A percentile compares a stretch with the other conserved stretches of the same genome.
Conservation (phyloP, 2,888 invertebrate species). For the Tinea semifulvella region DNA sequence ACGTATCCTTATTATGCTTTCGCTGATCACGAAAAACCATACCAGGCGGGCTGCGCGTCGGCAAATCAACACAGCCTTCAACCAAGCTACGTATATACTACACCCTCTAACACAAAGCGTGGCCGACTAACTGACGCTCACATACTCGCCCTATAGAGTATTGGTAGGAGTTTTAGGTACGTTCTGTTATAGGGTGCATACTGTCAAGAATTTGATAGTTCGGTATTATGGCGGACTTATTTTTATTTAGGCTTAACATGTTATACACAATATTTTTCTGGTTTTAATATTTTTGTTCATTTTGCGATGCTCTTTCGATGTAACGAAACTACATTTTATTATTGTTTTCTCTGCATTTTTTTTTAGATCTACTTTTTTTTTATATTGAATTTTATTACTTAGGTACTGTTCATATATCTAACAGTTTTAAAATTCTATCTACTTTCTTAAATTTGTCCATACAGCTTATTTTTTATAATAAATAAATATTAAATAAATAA, state of each 20-base stretch:
- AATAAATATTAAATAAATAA: too few species aligned
- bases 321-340: too few species aligned
- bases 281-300: neutral
- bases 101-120: conserved; percentile 38
- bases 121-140: conserved; percentile 48
- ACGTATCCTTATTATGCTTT: conserved; percentile 25
- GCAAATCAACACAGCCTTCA: conserved; percentile 61
- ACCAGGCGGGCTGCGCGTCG: conserved; percentile 40
- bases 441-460: too few species aligned
- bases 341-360: too few species aligned
- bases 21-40: conserved; percentile 30
- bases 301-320: neutral
- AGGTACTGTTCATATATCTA: too few species aligned
- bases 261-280: neutral
- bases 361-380: too few species aligned
- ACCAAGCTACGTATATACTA: conserved; percentile 30
- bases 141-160: neutral
- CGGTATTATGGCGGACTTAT: neutral
- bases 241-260: neutral
- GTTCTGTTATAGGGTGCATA: too few species aligned
- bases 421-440: too few species aligned
- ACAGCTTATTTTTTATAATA: too few species aligned
- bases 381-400: too few species aligned
- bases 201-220: neutral
- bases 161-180: too few species aligned